Percentiles rank a stretch among this genome's conserved stretches.
Evolutionary conservation across 2,888 invertebrate genomes (phyloP).

Genomic region (Oegoconia quadripuncta): DNA sequence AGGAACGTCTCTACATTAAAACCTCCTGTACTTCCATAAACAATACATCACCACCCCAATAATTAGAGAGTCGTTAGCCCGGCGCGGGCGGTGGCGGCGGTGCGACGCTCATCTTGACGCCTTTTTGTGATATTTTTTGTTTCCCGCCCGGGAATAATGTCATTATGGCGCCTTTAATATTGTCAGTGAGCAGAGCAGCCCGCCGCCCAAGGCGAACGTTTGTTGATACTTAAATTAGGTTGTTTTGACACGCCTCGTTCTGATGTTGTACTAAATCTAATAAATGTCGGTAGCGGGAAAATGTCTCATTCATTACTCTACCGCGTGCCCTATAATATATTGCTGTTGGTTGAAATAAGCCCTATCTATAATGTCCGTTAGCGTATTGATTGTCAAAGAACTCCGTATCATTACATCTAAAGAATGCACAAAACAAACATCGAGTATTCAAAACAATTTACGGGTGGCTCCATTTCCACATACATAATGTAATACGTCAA

Average conservation of each 20-base stretch:
- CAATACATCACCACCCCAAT: conserved; percentile 59
- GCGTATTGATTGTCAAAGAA: conserved; percentile 7
- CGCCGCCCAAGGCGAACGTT: conserved; percentile 76
- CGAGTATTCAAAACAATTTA: conserved; percentile 50
- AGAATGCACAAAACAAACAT: conserved; percentile 38
- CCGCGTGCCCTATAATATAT: conserved; percentile 42
- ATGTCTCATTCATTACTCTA: conserved; percentile 60
- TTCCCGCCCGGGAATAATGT: conserved; percentile 75
- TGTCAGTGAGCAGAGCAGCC: conserved; percentile 68
- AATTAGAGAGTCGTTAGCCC: conserved; percentile 55
- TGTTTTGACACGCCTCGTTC: conserved; percentile 78
- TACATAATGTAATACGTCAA: conserved; percentile 63
- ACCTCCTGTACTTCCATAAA: conserved; percentile 34
- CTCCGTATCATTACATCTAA: conserved; percentile 29
- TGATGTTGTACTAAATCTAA: conserved; percentile 77
- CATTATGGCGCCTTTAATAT: conserved; percentile 79
- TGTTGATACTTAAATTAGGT: conserved; percentile 80
- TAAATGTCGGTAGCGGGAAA: conserved; percentile 67
- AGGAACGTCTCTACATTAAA: conserved; percentile 21
- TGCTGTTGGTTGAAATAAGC: no score
- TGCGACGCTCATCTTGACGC: conserved; percentile 58
- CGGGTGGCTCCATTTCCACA: conserved; percentile 40
- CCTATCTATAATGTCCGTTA: no score
- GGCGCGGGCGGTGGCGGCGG: conserved; percentile 32
- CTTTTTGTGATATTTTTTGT: conserved; percentile 68